Base-by-base conservation (phyloP, 2,797 vertebrate genomes). In the Channa striata region DNA sequence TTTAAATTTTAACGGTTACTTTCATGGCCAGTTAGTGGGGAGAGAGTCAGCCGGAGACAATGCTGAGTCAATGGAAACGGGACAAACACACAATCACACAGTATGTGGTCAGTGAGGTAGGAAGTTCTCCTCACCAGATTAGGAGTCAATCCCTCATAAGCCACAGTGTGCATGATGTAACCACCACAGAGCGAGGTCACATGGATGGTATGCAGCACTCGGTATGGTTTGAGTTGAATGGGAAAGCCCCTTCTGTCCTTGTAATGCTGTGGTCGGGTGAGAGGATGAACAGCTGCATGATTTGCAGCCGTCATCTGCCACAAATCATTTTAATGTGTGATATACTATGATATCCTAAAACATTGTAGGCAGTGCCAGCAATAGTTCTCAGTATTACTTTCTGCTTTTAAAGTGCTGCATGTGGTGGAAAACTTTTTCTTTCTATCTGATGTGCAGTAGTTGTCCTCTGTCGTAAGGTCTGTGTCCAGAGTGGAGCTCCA, bases 141-240 rank as follows among this genome's bases (percentile, higher is more conserved):
- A 84, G 62, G 71, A 86, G 83, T 87, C 88, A 82, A 83, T 91
- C 83, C 82, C 53, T 76, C 67, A 70, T 84, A 86, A 89, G 42
- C 87, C 87, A 78, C 69, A 68, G 72, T 78, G 63, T 68, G 77
- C 47, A 80, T 91, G 85, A 90, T 86, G 86, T 87, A 89, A 90
- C 89, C 72, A n/a, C 82, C 77, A 36, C 83, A 77, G 61, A 70
- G 72, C 46, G 9, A 81, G 75, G 82, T 86, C 87, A 84, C 80
- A 69, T 68, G 68, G 78, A 75, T 57, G 72, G 69, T 77, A 77
- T 82, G 78, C 57, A 10, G 52, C 0, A 1, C 74, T 79, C 42
- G 10, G 0, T 53, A 66, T 44, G 6, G 2, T 56, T 78, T 33
- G 61, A 75, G 72, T 70, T 47, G 33, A 78, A 61, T 0, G 62